A percentile compares a stretch with the other conserved stretches of the same genome.
These are phyloP conservation scores for Vireo altiloquus DNA, from an alignment of 2,113 vertebrate species.

Conservation along the genomic window DNA sequence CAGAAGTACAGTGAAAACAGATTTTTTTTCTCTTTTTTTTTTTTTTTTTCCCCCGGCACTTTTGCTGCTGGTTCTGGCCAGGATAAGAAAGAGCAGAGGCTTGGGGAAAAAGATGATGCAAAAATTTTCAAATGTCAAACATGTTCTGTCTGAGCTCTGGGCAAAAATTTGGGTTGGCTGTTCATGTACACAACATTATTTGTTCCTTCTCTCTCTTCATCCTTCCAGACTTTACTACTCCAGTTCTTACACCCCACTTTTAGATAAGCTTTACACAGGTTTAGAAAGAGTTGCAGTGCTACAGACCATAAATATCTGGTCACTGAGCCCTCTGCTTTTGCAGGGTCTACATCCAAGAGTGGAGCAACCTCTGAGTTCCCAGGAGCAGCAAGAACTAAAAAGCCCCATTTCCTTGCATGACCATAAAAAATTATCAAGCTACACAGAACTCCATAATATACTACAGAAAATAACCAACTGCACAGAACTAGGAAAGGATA, in stretches of 20 bases:
- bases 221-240: neutral
- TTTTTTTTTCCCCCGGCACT: neutral
- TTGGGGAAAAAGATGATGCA: slow-evolving; percentile 37
- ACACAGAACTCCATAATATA: neutral
- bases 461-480: neutral
- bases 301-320: neutral
- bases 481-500: neutral
- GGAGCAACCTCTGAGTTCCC: neutral
- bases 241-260: neutral
- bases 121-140: slow-evolving; percentile 33
- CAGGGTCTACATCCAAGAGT: neutral
- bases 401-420: neutral
- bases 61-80: slow-evolving; percentile 48
- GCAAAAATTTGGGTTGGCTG: neutral
- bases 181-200: neutral
- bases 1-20: slow-evolving; percentile 64
- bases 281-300: neutral
- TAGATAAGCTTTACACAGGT: neutral
- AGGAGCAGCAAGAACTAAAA: neutral
- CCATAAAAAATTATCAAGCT: slow-evolving; percentile 25
- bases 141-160: neutral
- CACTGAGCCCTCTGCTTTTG: neutral
- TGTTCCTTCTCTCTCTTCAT: neutral
- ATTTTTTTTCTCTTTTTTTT: neutral
- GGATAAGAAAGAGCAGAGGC: slow-evolving; percentile 22